Evolutionary conservation across 2,888 invertebrate genomes (phyloP), one percentile per base, ranked within the genome.

Genomic region (Tipula confusa): DNA sequence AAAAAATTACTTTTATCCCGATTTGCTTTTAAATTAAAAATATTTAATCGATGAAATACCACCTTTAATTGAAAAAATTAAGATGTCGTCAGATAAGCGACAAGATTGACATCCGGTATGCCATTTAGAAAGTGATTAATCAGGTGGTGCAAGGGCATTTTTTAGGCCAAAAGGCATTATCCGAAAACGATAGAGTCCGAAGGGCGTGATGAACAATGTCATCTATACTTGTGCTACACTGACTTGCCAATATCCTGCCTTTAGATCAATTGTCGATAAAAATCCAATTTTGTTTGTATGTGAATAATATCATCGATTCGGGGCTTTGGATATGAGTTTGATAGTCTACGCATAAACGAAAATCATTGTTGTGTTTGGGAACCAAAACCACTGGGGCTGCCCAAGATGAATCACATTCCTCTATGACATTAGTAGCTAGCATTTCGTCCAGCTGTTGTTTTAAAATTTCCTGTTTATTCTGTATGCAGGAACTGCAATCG

Each of bases 41-140:
- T 84, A 0, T 13, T 31, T 1, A 87, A 84, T 0, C 86, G 28
- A 5, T 86, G 84, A 64, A 87, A 86, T 0, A 87, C 86, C 3
- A 83, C 83, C 5, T 85, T 64, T 2, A 87, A 84, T 11, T 36
- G 4, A 11, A 36, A 36, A 36, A 36, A 36, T 36, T 36, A 36
- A 36, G 6, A 36, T 36, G 36, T 36, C 36, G 36, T 36, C 36
- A 36, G 36, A 5, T 31, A 31, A 31, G 31, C 31, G 31, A 31
- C 31, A 6, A 31, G 31, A 31, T 31, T 31, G 3, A 31, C 31
- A 31, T 31, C 31, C 6, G 31, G 31, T 31, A 31, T 31, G 31
- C 31, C 31, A 31, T 31, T 31, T 31, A 5, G 3, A 31, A 31
- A 31, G 3, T 31, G 31, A 6, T 31, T 31, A 6, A 31, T 31